phyloP scores from a whole-genome alignment of 2,113 vertebrate genomes.

The Miniopterus natalensis region DNA sequence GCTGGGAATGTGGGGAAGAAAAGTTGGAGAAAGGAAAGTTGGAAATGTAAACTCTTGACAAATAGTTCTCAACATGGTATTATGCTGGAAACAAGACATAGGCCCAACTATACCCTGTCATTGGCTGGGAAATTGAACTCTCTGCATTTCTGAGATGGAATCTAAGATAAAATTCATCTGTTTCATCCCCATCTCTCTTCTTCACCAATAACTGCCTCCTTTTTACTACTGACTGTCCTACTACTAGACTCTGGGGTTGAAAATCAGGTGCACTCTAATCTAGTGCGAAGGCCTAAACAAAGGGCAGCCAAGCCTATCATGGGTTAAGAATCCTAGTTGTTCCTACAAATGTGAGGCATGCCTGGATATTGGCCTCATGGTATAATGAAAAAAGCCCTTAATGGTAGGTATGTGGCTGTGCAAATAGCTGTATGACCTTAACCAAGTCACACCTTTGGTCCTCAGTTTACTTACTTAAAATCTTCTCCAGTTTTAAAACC shows the following conservation, averaged over 20 bases:
- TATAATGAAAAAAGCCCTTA: neutral
- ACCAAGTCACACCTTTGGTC: neutral
- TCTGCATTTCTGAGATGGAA: neutral
- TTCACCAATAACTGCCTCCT: neutral
- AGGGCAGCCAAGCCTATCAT: neutral
- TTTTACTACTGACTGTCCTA: neutral
- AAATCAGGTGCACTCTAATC: neutral
- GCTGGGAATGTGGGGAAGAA: neutral
- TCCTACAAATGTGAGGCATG: neutral
- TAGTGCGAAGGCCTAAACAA: neutral
- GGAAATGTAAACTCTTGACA: neutral
- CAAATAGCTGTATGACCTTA: neutral
- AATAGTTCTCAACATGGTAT: neutral
- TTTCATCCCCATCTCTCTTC: neutral
- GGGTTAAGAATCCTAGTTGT: neutral
- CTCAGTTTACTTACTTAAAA: neutral
- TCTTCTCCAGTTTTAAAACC: conserved; percentile 30
- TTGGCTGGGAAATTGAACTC: neutral
- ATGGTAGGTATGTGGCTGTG: neutral
- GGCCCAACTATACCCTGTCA: neutral
- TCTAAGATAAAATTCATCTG: neutral
- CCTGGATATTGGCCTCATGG: neutral
- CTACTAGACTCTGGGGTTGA: neutral
- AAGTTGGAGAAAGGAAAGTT: neutral
- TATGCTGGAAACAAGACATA: neutral